Evolutionary conservation across 2,888 invertebrate species (phyloP).

Genomic region (Xestia rhomboidea): DNA sequence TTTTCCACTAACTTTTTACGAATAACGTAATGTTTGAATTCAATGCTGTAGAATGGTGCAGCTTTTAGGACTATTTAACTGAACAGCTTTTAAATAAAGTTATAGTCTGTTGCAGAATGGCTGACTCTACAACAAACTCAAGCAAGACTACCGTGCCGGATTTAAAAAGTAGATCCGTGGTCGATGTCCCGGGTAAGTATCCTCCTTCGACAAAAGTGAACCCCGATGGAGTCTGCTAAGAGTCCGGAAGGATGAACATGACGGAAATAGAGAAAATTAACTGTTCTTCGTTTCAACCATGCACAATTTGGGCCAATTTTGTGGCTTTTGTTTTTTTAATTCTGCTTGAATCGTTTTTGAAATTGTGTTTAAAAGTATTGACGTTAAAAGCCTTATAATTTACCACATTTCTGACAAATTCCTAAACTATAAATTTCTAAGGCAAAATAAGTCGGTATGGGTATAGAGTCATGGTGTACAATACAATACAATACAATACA

Average conservation of each 20-base stretch:
- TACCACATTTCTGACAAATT: background rate
- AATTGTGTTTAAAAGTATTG: background rate
- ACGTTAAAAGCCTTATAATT: background rate
- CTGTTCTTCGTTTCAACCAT: background rate
- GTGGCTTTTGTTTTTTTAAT: background rate
- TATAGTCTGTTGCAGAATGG: slow-evolving; percentile 4
- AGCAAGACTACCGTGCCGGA: background rate
- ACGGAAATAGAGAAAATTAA: background rate
- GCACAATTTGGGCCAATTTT: background rate
- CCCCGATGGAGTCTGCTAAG: background rate
- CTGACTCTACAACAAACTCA: background rate
- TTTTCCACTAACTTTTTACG: background rate
- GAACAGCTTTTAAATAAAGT: background rate
- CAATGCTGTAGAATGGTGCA: background rate
- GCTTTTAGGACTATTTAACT: background rate
- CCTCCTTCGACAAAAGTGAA: accelerated
- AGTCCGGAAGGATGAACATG: background rate
- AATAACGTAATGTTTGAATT: background rate
- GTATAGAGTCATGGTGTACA: background rate
- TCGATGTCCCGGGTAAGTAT: background rate
- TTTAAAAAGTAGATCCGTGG: accelerated
- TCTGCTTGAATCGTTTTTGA: background rate
- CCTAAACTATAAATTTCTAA: background rate
- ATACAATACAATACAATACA: too few relatives aligned
- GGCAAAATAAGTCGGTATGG: too few relatives aligned